Evolutionary conservation across 2,888 invertebrate genomes (phyloP).

Genomic region (Tipula lateralis): DNA sequence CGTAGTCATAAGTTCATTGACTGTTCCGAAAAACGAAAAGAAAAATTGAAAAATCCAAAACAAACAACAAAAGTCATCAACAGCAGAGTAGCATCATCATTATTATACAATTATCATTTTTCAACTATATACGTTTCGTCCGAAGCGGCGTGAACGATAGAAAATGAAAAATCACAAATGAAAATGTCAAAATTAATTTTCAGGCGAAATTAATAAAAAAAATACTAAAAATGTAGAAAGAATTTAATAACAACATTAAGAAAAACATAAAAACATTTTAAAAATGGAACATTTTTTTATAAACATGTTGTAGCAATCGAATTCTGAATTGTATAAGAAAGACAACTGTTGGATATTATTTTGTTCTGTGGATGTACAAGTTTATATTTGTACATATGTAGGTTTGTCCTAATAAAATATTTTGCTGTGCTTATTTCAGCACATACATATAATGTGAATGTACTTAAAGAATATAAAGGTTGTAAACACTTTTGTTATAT

Average conservation of each 20-base stretch:
- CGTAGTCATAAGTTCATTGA: not conserved
- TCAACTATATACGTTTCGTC: not conserved
- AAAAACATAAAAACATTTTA: not conserved
- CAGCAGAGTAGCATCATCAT: not conserved
- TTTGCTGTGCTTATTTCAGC: not conserved
- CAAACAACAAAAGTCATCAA: not conserved
- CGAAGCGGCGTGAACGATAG: not conserved
- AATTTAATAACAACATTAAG: not conserved
- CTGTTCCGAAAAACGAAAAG: not conserved
- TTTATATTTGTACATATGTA: too few species aligned
- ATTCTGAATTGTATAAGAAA: not conserved
- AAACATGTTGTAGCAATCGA: not conserved
- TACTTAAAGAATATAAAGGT: not conserved
- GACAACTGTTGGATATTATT: constrained; percentile 5
- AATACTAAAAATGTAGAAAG: not conserved
- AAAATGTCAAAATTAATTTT: constrained; percentile 11
- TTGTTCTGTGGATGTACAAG: not conserved
- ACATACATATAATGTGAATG: not conserved
- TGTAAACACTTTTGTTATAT: not conserved
- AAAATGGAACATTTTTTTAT: not conserved
- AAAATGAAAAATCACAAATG: constrained; percentile 15
- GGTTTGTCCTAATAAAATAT: not conserved
- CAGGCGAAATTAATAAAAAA: not conserved
- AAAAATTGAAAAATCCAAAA: not conserved
- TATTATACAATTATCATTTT: not conserved